A percentile compares a stretch with the other conserved stretches of the same genome.
Evolutionary conservation across 2,888 invertebrate species (phyloP).

Genomic region (Bhutanitis thaidina): DNA sequence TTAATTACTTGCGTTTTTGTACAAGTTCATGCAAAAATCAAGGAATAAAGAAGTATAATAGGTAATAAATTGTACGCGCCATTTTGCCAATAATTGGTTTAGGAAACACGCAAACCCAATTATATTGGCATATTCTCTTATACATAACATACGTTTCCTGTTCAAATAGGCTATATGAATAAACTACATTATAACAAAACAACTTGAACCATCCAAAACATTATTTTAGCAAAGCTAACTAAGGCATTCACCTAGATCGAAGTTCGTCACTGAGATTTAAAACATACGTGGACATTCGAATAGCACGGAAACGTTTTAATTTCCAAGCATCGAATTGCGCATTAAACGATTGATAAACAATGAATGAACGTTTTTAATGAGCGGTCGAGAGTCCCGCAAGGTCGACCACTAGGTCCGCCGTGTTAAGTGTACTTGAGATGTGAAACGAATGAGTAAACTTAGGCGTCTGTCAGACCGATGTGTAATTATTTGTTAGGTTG

Average conservation of each 20-base stretch:
- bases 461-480: slow-evolving; percentile 7
- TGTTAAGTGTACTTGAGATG: slow-evolving; percentile 2
- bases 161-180: not conserved
- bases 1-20: no score
- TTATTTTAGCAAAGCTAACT: no score
- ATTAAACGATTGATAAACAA: slow-evolving; percentile 11
- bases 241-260: no score
- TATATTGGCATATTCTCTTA: not conserved
- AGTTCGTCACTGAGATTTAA: not conserved
- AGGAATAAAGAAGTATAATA: no score
- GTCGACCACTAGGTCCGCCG: not conserved
- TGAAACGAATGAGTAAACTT: slow-evolving; percentile 5
- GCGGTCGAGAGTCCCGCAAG: slow-evolving; percentile 2
- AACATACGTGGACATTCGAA: not conserved
- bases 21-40: no score
- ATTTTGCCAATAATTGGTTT: not conserved
- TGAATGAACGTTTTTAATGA: slow-evolving; percentile 12
- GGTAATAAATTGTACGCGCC: no score
- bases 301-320: slow-evolving; percentile 1
- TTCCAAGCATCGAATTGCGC: not conserved
- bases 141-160: not conserved
- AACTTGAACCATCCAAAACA: no score
- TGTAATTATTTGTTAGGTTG: slow-evolving; percentile 2
- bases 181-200: no score
- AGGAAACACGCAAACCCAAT: not conserved